phyloP scores from a whole-genome alignment of 2,113 vertebrate species.

The Tragelaphus imberbis region DNA sequence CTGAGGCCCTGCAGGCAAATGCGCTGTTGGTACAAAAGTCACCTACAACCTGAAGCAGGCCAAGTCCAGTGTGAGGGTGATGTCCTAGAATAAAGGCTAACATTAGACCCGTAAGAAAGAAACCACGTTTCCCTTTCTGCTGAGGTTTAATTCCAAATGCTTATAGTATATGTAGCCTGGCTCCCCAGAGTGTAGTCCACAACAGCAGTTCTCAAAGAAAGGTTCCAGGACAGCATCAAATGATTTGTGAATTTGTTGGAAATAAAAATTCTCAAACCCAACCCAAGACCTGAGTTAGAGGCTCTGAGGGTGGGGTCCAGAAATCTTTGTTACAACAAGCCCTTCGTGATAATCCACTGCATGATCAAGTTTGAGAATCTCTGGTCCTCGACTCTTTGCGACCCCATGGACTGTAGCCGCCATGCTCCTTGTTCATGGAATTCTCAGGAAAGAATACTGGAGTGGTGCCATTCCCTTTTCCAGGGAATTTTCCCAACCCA shows the following conservation, averaged over 20 bases:
- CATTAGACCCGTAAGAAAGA: neutral
- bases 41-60: neutral
- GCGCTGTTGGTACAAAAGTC: neutral
- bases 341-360: neutral
- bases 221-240: neutral
- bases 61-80: neutral
- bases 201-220: neutral
- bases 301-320: neutral
- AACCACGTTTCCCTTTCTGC: neutral
- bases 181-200: neutral
- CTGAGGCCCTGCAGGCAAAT: neutral
- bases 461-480: neutral
- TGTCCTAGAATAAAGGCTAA: neutral
- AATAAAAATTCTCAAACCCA: neutral
- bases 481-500: neutral
- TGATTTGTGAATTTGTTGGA: neutral
- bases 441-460: neutral
- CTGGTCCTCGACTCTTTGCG: neutral
- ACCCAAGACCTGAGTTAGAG: neutral
- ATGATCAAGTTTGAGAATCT: neutral
- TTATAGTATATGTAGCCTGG: neutral
- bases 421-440: neutral
- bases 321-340: neutral
- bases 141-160: neutral
- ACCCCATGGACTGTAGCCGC: neutral